Evolutionary conservation across 2,113 vertebrate genomes (phyloP), one percentile per base, ranked within the genome.

Genomic region (Siniperca knerii): DNA sequence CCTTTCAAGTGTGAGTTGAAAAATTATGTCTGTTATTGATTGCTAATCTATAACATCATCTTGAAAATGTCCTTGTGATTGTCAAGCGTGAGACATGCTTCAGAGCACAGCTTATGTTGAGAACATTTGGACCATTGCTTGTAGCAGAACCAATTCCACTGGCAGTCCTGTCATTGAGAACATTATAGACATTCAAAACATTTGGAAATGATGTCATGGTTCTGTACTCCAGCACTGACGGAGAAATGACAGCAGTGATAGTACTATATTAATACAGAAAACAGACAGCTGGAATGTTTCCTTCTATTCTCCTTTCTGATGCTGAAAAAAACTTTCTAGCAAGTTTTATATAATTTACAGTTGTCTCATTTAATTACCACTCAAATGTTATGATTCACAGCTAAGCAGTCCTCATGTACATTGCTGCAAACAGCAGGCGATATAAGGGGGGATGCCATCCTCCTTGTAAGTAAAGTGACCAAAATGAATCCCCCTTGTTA

Each of bases 141-240:
- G 46, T 10, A 88, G 81, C 70, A 90, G 73, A 85, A 78, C 70
- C 33, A 57, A 61, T 48, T 80, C 77, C 61, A 44, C 66, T 74
- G 76, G 62, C 81, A 46, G 84, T 61, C 42, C 85, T 84, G 87
- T 89, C 90, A 83, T 2, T 78, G 74, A 91, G 88, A 90, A 87
- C 87, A 82, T 90, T 90, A 81, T 37, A 77, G 75, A 86, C 79
- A 25, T 70, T 82, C 40, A 84, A 85, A 82, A 82, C 89, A 72
- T 90, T 87, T 92, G 83, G 77, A 83, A 64, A 82, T 92, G 84
- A 92, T 87, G 83, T 90, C 88, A 93, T 90, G 78, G 50, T 20
- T 44, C 72, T 82, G 79, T 77, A 55, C 75, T 82, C 58, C 67
- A 75, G 76, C 74, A 64, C 75, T 80, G 90, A 90, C 1, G 25